Base-by-base conservation (phyloP, 1,140 invertebrate species). In the Drosophila novamexicana region DNA sequence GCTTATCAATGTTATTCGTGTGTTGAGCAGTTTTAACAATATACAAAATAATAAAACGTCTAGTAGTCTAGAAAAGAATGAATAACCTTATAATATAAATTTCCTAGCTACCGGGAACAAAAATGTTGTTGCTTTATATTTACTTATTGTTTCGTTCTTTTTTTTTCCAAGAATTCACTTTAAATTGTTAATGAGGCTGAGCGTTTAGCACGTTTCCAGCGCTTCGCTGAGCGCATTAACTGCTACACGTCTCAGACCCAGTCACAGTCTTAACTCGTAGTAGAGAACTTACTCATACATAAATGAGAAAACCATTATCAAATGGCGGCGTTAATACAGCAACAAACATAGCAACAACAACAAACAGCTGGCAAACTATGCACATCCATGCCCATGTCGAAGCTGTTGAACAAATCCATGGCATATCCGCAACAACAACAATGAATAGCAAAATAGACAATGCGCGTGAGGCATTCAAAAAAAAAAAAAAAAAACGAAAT, bases 221-320 rank as follows among this genome's bases (percentile, higher is more conserved):
- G 83, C 83, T 74, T 70, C 68, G 53, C 68, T 69, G 83, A 75
- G 68, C 82, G 70, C 77, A 69, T 79, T 79, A 86, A 81, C 75
- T 75, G 62, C 58, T 62, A 52, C 56, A 29, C 22, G 12, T 14
- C 32, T 36, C 50, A 57, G 42, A 36, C 14, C 22, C 32, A 36
- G 52, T 50, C 14, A n/a, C 29, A 29, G 39, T 29, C 49, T 12
- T 9, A 53, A 12, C 36, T 70, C 16, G 57, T 29, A 29, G 32
- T n/a, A 64, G 47, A 29, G 22, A 34, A 58, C 67, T 69, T 44
- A 66, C 62, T 79, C 79, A 79, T 81, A 85, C 75, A 85, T 86
- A 81, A 86, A 85, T 79, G 76, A 85, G 61, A 65, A 74, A 81
- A 61, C 82, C 83, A 86, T 88, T 86, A 86, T 86, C 83, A 86